phyloP scores from a whole-genome alignment of 1,140 invertebrate species.

The Aphidius ervi region DNA sequence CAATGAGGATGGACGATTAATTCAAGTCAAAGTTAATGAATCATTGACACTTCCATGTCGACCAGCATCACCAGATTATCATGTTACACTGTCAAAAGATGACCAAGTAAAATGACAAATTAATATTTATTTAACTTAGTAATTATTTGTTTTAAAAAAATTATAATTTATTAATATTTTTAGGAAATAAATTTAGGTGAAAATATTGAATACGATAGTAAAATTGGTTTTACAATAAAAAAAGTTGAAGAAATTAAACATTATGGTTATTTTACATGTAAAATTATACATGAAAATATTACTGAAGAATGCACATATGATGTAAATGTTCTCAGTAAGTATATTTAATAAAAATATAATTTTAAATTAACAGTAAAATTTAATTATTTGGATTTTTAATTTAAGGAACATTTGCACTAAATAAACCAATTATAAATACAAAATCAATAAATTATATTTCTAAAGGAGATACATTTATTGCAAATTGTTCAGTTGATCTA shows the following conservation, averaged over 20 bases:
- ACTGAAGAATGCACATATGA: slow-evolving; percentile 31
- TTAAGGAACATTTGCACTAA: slow-evolving; percentile 24
- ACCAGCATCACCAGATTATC: slow-evolving; percentile 62
- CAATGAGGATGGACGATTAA: background rate
- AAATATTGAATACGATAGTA: slow-evolving; percentile 55
- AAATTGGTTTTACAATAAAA: slow-evolving; percentile 57
- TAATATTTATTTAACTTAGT: too few relatives aligned
- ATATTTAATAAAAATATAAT: background rate
- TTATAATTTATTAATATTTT: background rate
- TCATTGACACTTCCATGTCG: slow-evolving; percentile 62
- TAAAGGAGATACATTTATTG: slow-evolving; percentile 31
- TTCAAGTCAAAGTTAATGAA: slow-evolving; percentile 36
- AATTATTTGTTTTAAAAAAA: too few relatives aligned
- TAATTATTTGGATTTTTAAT: slow-evolving; percentile 3
- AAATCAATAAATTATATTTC: slow-evolving; percentile 31
- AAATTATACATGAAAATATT: slow-evolving; percentile 36
- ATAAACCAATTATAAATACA: slow-evolving; percentile 30
- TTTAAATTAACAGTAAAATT: background rate
- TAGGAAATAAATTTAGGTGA: slow-evolving; percentile 35
- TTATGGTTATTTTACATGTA: slow-evolving; percentile 49
- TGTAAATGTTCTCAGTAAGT: slow-evolving; percentile 50
- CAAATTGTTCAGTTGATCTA: slow-evolving; percentile 32
- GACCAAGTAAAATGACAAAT: slow-evolving; percentile 24
- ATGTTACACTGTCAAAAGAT: slow-evolving; percentile 54
- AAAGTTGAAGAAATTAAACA: slow-evolving; percentile 44